A percentile compares a stretch with the other conserved stretches of the same genome.
phyloP scores from a whole-genome alignment of 2,797 vertebrate genomes.

The Microchirus variegatus region DNA sequence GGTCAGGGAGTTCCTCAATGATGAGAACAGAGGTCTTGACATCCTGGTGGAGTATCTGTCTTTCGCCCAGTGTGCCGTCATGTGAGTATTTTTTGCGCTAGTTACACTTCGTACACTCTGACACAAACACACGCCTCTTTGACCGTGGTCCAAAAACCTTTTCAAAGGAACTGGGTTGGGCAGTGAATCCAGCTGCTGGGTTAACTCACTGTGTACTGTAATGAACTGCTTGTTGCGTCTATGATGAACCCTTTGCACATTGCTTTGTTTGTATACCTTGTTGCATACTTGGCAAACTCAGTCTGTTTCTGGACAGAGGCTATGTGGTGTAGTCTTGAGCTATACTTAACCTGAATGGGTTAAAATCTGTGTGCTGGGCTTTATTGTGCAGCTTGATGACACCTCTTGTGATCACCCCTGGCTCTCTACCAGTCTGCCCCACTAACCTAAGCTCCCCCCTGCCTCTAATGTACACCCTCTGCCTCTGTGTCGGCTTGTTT shows the following conservation, averaged over 20 bases:
- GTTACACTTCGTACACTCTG: constrained; percentile 5
- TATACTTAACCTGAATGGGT: constrained; percentile 49
- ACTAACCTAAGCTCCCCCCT: constrained; percentile 65
- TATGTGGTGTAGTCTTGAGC: constrained; percentile 43
- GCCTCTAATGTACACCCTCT: constrained; percentile 55
- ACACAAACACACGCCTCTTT: constrained; percentile 14
- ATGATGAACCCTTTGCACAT: constrained; percentile 46
- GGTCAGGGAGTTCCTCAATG: constrained; percentile 97
- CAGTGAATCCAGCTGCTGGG: constrained; percentile 44
- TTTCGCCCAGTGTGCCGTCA: constrained; percentile 94
- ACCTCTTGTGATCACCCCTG: constrained; percentile 64
- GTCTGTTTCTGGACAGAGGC: constrained; percentile 48
- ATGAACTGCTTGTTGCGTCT: constrained; percentile 53
- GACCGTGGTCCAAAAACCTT: constrained; percentile 22
- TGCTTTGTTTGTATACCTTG: constrained; percentile 62
- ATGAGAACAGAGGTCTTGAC: constrained; percentile 95
- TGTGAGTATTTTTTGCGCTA: constrained; percentile 87
- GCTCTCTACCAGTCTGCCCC: constrained; percentile 67
- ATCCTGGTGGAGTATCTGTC: constrained; percentile 97
- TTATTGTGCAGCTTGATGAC: constrained; percentile 64
- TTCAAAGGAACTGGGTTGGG: constrained; percentile 51
- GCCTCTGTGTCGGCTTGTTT: constrained; percentile 64
- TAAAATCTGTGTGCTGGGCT: constrained; percentile 63
- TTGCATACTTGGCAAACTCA: constrained; percentile 56
- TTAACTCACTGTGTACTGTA: constrained; percentile 35